Evolutionary conservation across 1,140 invertebrate species (phyloP), one percentile per base, ranked within the genome.

Genomic region (Charaxes varanes): DNA sequence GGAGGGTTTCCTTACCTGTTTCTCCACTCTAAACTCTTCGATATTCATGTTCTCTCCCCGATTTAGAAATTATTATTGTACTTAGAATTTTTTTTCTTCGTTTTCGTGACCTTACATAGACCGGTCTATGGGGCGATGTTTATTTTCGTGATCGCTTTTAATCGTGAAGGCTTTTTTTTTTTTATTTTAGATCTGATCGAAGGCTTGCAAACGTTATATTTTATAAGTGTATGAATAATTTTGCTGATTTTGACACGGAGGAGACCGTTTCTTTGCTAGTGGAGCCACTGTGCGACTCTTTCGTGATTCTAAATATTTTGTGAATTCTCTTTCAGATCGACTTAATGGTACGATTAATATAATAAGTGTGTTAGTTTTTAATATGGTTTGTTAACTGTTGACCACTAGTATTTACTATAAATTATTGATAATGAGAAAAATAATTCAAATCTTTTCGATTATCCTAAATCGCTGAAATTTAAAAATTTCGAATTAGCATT

Each of bases 141-240:
- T 53, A 40, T 24, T 43, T 23, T 50, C 23, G 26, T 41, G 42
- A 34, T n/a, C n/a, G n/a, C n/a, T 17, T 43, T 53, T 54, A 43
- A 52, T 52, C 37, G n/a, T n/a, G n/a, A n/a, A n/a, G n/a, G n/a
- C n/a, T n/a, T n/a, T n/a, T n/a, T n/a, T n/a, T n/a, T n/a, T 63
- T 62, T 58, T 38, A 60, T 58, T 67, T 54, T 68, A 76, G 77
- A 81, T 81, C 77, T 81, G 77, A 80, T 59, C 65, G 71, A 65
- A 65, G 55, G 51, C 54, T 70, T 72, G 48, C 49, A 66, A 73
- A 66, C 40, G 24, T 41, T 33, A 27, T 14, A 22, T 22, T 17
- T 47, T 31, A 17, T 31, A 33, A 17, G 28, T 37, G 21, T 13
- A 34, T 47, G 19, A 12, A 26, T 17, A 23, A 13, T 21, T 34